A percentile compares a stretch with the other conserved stretches of the same genome.
phyloP scores from a whole-genome alignment of 30 jellyfish, hydroid and myxozoan genomes.

The Nemopilema nomurai region DNA sequence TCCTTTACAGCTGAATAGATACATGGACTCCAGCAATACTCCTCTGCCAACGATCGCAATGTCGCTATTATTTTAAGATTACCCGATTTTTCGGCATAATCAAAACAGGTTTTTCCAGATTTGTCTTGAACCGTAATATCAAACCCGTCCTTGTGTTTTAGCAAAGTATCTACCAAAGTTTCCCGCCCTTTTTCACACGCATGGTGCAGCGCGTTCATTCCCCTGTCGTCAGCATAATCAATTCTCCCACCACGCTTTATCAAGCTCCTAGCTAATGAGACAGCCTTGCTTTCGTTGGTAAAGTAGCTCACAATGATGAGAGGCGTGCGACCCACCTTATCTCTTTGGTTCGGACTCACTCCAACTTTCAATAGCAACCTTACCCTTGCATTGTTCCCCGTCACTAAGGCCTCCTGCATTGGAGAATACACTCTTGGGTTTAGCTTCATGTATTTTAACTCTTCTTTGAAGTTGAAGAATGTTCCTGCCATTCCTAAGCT shows the following conservation, averaged over 20 bases:
- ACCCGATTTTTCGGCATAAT: constrained; percentile 8
- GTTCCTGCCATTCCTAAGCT: not conserved
- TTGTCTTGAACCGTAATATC: constrained; percentile 35
- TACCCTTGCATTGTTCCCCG: constrained; percentile 8
- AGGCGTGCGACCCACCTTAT: constrained; percentile 47
- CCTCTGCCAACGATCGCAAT: constrained; percentile 11
- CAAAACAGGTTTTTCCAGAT: constrained; percentile 32
- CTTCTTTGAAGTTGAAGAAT: not conserved
- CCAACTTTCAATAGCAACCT: constrained; percentile 35
- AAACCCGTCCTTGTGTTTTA: constrained; percentile 14
- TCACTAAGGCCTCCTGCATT: constrained; percentile 29
- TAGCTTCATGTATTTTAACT: not conserved
- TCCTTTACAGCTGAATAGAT: not conserved
- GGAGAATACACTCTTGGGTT: constrained; percentile 24
- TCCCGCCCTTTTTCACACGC: constrained; percentile 31
- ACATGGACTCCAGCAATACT: constrained; percentile 1
- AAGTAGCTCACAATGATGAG: constrained; percentile 25
- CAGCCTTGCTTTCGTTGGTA: constrained; percentile 35
- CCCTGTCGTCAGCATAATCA: constrained; percentile 17
- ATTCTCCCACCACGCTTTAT: constrained; percentile 31
- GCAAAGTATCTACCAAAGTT: not conserved
- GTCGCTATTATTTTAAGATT: not conserved
- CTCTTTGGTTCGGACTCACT: constrained; percentile 32
- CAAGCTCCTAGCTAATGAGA: constrained; percentile 12
- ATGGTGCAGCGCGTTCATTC: constrained; percentile 59